Conservation (phyloP, 37 sponge, comb jelly and placozoan species). For the Corticium candelabrum region DNA sequence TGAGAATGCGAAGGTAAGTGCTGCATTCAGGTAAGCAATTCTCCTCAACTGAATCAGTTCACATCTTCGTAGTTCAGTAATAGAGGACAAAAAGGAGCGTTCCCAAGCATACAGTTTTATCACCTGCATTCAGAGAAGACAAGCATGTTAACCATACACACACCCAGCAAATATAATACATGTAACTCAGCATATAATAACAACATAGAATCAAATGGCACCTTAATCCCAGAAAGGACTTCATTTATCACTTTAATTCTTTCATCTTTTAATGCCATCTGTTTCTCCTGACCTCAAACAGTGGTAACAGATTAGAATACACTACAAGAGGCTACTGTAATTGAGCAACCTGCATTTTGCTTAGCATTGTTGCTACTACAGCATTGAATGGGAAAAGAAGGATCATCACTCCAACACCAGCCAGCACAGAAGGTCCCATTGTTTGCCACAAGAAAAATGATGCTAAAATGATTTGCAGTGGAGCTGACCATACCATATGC, state of each 20-base stretch:
- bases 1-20: conserved; percentile 69
- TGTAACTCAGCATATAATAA: background rate
- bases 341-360: conserved; percentile 39
- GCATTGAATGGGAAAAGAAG: conserved; percentile 79
- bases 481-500: conserved; percentile 88
- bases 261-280: conserved; percentile 66
- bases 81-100: conserved; percentile 43
- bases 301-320: background rate
- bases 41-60: conserved; percentile 61
- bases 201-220: background rate
- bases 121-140: conserved; percentile 41
- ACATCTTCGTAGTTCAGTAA: conserved; percentile 47
- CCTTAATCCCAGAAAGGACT: conserved; percentile 82
- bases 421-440: conserved; percentile 82
- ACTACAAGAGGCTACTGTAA: background rate
- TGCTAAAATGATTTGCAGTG: conserved; percentile 72
- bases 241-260: conserved; percentile 78
- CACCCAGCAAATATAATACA: too few species aligned
- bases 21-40: conserved; percentile 49
- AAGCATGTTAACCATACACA: too few species aligned
- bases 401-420: conserved; percentile 80
- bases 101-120: conserved; percentile 99
- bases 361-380: conserved; percentile 33
- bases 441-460: conserved; percentile 68
- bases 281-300: conserved; percentile 23